Conservation (phyloP, 2,888 invertebrate species). For the Amphipyra tragopoginis region DNA sequence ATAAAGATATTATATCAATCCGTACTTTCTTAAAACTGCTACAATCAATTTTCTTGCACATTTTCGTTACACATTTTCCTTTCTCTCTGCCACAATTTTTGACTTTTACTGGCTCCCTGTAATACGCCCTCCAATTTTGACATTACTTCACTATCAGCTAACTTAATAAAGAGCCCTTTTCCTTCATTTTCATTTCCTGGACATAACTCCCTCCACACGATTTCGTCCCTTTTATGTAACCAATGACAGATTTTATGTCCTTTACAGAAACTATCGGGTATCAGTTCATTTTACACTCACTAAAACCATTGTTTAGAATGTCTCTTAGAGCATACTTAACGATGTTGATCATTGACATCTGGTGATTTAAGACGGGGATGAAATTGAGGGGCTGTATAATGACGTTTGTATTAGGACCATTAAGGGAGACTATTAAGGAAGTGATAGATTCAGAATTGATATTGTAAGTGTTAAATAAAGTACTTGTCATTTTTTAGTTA, state of each 20-base stretch:
- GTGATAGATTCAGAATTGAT: conserved; percentile 15
- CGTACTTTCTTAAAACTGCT: too few species aligned
- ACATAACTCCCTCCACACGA: conserved; percentile 54
- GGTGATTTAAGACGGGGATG: conserved; percentile 50
- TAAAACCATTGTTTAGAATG: conserved; percentile 69
- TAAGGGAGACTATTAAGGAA: conserved; percentile 13
- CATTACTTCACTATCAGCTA: conserved; percentile 14
- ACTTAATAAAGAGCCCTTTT: conserved; percentile 39
- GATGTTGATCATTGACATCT: conserved; percentile 65
- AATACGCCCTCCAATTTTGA: neutral
- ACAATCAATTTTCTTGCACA: too few species aligned
- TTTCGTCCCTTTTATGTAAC: conserved; percentile 59
- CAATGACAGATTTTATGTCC: conserved; percentile 70
- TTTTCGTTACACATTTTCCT: too few species aligned
- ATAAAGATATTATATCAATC: too few species aligned
- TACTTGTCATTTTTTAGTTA: neutral
- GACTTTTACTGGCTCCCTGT: too few species aligned
- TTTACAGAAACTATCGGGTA: conserved; percentile 55
- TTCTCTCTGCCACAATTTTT: too few species aligned
- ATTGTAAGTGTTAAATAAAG: conserved; percentile 4
- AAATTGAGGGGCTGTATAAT: conserved; percentile 35
- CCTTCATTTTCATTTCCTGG: conserved; percentile 42
- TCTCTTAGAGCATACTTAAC: conserved; percentile 62
- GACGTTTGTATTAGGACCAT: conserved; percentile 40
- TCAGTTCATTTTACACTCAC: conserved; percentile 67